Evolutionary conservation across 2,797 vertebrate genomes (phyloP).

Genomic region (Austrolebias charrua): DNA sequence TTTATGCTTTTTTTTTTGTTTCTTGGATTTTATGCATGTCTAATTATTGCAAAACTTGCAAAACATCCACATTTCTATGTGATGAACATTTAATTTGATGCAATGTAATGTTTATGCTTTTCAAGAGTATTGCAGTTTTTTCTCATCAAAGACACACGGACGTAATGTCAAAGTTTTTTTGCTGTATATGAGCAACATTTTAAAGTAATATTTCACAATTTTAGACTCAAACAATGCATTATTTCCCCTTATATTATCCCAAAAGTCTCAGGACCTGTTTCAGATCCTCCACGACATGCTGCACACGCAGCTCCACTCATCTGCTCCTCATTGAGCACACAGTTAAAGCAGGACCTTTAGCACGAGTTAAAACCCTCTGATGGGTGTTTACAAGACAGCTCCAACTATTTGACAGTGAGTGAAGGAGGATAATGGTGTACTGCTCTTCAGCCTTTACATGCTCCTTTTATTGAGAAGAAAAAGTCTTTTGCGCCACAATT

Average conservation of each 20-base stretch:
- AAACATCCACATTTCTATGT: no score
- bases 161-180: not conserved
- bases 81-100: no score
- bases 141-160: not conserved
- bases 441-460: constrained; percentile 48
- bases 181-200: constrained; percentile 34
- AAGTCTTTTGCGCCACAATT: not conserved
- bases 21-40: no score
- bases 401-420: constrained; percentile 38
- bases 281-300: constrained; percentile 50
- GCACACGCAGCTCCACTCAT: constrained; percentile 58
- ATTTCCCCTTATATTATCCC: constrained; percentile 32
- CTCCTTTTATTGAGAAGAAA: constrained; percentile 22
- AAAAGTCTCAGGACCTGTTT: constrained; percentile 41
- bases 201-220: constrained; percentile 45
- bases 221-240: constrained; percentile 40
- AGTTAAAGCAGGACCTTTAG: constrained; percentile 62
- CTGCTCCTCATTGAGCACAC: constrained; percentile 65
- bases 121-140: not conserved
- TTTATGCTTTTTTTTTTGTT: no score
- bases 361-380: constrained; percentile 54
- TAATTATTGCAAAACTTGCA: no score
- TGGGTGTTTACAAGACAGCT: constrained; percentile 63
- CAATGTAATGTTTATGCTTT: not conserved
- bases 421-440: constrained; percentile 26